Base-by-base conservation (phyloP, 2,888 invertebrate species). In the Leptura quadrifasciata region DNA sequence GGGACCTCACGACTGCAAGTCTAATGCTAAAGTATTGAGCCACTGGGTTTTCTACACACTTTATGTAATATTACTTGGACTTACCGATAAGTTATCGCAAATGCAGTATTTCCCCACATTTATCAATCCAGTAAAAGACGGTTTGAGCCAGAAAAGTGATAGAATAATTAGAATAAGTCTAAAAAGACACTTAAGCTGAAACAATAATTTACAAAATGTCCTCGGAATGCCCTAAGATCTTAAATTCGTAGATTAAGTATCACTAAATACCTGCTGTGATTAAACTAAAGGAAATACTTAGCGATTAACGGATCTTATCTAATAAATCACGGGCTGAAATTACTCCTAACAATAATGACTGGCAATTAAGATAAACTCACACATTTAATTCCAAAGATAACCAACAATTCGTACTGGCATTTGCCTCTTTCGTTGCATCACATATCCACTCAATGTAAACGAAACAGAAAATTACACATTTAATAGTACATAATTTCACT, bases 251-350 rank as follows among this genome's bases (percentile, higher is more conserved):
- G 15, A 39, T 39, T 39, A 39, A 39, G 39, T 12, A 39, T 15
- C 39, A 12, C 3, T 39, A 39, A 39, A 39, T 39, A 39, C 47
- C n/a, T 47, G 10, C 1, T 39, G 47, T 47, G 47, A n/a, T 47
- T 47, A 47, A 47, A n/a, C n/a, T n/a, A 47, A 47, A n/a, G 47
- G 47, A 47, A 47, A 47, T 47, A 47, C 2, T 12, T 47, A 12
- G 47, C 5, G 47, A 47, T 47, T 47, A 47, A 47, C n/a, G 4
- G n/a, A 47, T 47, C 47, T 47, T 47, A 47, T 47, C 47, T 47
- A 47, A 47, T 47, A 47, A 47, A 47, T 47, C 47, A 47, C 47
- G n/a, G 47, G 47, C 47, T 47, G 47, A 47, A 39, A 47, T 47
- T 47, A 47, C 47, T 47, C 3, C 47, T 39, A 39, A 39, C 39